Evolutionary conservation across 2,797 vertebrate species (phyloP).

Genomic region (Molothrus aeneus): DNA sequence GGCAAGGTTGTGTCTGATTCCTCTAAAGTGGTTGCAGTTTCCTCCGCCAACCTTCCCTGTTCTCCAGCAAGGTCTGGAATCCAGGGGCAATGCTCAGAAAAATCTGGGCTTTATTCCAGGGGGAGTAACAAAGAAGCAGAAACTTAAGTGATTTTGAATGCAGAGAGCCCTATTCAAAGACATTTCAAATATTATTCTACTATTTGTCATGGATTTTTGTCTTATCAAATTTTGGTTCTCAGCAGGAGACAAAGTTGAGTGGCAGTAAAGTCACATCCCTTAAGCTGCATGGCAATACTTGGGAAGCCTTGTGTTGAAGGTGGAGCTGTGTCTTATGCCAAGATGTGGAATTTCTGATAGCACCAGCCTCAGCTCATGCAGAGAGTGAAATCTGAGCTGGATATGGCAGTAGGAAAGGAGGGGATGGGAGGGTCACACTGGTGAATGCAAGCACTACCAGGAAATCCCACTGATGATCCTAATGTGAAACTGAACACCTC

Average conservation of each 20-base stretch:
- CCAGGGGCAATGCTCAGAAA: neutral
- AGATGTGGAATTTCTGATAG: neutral
- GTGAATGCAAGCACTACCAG: neutral
- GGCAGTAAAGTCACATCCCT: neutral
- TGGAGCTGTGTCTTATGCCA: neutral
- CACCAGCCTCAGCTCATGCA: neutral
- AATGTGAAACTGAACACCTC: neutral
- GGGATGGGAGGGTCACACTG: neutral
- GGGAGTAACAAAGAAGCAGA: neutral
- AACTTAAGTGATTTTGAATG: conserved; percentile 1
- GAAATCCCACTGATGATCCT: neutral
- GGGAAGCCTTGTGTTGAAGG: neutral
- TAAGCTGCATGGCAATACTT: neutral
- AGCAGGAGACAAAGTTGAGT: neutral
- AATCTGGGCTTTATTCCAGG: neutral
- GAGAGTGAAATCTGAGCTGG: neutral
- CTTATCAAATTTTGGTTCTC: neutral
- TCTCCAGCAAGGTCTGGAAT: neutral
- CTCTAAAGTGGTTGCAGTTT: neutral
- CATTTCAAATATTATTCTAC: neutral
- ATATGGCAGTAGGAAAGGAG: neutral
- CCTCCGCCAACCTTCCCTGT: neutral
- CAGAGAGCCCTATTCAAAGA: neutral
- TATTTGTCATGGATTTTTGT: neutral
- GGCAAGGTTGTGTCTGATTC: neutral